These are phyloP conservation scores for Helicoverpa armigera DNA, from an alignment of 1,140 invertebrate genomes.

Conservation along the genomic window DNA sequence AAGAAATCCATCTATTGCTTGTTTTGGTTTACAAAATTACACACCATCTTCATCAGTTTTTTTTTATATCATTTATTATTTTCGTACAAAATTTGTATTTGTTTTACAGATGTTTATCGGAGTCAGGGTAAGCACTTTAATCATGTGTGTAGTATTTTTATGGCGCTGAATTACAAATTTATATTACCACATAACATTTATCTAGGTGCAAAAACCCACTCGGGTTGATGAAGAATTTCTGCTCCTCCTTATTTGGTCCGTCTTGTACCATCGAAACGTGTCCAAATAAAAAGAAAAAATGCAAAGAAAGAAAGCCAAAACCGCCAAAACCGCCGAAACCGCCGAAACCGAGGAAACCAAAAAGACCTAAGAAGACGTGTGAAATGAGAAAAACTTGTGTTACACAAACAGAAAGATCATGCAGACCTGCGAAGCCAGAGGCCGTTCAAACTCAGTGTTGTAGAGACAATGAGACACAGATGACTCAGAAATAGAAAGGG, in stretches of 20 bases:
- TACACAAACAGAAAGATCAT: too few relatives aligned
- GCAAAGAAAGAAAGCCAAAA: not conserved
- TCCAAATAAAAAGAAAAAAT: constrained; percentile 8
- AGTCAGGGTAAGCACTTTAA: not conserved
- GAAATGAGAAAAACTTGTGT: too few relatives aligned
- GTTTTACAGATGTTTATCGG: not conserved
- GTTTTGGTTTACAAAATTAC: too few relatives aligned
- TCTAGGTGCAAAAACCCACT: not conserved
- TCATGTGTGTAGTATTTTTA: not conserved
- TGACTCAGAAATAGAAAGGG: too few relatives aligned
- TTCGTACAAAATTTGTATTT: not conserved
- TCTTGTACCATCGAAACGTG: not conserved
- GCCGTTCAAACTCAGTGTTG: too few relatives aligned
- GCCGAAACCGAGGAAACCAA: not conserved
- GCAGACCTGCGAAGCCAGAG: too few relatives aligned
- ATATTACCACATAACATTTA: not conserved
- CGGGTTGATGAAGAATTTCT: not conserved
- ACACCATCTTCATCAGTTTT: too few relatives aligned
- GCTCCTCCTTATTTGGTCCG: constrained; percentile 28
- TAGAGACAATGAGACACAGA: too few relatives aligned
- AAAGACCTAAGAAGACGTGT: too few relatives aligned
- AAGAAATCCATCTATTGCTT: too few relatives aligned
- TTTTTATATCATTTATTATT: not conserved
- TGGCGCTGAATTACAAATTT: not conserved
- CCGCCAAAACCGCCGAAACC: not conserved